Evolutionary conservation across 2,888 invertebrate genomes (phyloP), one percentile per base, ranked within the genome.

Genomic region (Apamea epomidion): DNA sequence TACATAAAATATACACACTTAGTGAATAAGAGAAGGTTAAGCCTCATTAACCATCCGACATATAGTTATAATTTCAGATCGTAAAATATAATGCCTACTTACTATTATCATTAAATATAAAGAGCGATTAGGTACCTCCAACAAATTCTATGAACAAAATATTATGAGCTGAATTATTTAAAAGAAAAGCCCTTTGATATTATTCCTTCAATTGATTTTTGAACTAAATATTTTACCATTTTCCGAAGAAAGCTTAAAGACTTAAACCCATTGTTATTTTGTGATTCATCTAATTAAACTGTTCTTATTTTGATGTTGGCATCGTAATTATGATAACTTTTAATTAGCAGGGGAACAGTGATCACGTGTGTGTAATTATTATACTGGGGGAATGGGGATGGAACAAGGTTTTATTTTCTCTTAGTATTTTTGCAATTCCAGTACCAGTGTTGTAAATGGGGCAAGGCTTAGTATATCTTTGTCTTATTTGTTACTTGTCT

Each of bases 51-150:
- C 83, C 79, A 81, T 73, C 78, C 48, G 74, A 80, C 81, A 62
- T 81, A 89, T 91, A 90, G 88, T 91, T 91, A 90, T 88, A 91
- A 90, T 91, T 90, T 90, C 77, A 82, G 78, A 79, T 83, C 87
- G 84, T 92, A 91, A 91, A 92, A 89, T 86, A 89, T 88, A 84
- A 91, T 16, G 8, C 32, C 8, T 45, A 32, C 54, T 45, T 45
- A 32, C 54, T 45, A 12, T 74, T 48, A 48, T 32, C 32, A 21
- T 32, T 25, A 62, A 48, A 54, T 5, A 42, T n/a, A n/a, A 45
- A 45, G 32, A 76, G n/a, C 21, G 16, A 14, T 29, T 29, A 42
- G 25, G 16, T 64, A 29, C 4, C 45, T 32, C 10, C 16, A 48
- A 14, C n/a, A 21, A 29, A 48, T 62, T 69, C 62, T 21, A 62